Conservation (phyloP, 2,888 invertebrate species). For the Lycia hirtaria region DNA sequence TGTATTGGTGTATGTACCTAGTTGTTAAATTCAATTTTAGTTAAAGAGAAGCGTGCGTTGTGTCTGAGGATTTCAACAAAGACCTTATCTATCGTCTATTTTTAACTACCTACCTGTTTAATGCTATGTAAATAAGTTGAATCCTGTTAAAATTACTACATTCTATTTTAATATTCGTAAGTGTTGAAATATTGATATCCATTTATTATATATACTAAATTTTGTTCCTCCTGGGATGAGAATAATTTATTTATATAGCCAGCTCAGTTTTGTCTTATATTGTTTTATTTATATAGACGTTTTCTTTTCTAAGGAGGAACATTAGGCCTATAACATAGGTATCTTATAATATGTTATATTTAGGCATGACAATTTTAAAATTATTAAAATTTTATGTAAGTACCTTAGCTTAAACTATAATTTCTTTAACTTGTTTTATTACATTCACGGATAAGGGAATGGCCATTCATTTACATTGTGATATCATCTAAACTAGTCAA, state of each 20-base stretch:
- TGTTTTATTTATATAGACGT: constrained; percentile 7
- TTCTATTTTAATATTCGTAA: constrained; percentile 84
- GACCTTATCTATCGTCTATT: constrained; percentile 25
- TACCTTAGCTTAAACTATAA: constrained; percentile 28
- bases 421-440: constrained; percentile 34
- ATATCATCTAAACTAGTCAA: constrained; percentile 70
- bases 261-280: constrained; percentile 14
- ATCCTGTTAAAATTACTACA: constrained; percentile 84
- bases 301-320: constrained; percentile 66
- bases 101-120: constrained; percentile 28
- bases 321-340: constrained; percentile 70
- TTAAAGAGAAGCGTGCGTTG: constrained; percentile 13
- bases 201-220: constrained; percentile 69
- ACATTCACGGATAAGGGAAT: constrained; percentile 37
- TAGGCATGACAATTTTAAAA: constrained; percentile 52
- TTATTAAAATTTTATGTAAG: constrained; percentile 20
- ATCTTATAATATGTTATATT: constrained; percentile 56
- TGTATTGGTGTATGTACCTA: constrained; percentile 4
- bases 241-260: constrained; percentile 36
- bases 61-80: constrained; percentile 17
- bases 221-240: constrained; percentile 66
- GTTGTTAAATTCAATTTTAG: background rate
- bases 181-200: constrained; percentile 82
- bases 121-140: constrained; percentile 79
- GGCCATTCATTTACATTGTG: constrained; percentile 47